A percentile compares a stretch with the other conserved stretches of the same genome.
phyloP scores from a whole-genome alignment of 1,140 invertebrate species.

The Drosophila virilis region DNA sequence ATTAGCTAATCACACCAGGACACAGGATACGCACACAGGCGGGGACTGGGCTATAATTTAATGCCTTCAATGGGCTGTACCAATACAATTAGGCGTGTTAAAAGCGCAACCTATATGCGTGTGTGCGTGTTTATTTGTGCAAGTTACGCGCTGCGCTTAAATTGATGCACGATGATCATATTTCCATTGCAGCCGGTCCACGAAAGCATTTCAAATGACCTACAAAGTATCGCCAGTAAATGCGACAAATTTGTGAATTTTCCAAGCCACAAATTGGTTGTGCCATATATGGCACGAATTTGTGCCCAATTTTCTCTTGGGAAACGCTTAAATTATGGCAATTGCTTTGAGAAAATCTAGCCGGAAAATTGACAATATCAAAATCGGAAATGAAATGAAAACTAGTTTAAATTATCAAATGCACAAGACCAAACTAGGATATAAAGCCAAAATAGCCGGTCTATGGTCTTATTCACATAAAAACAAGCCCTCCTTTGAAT shows the following conservation, averaged over 20 bases:
- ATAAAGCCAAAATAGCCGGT: too few species aligned
- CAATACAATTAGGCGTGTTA: slow-evolving; percentile 73
- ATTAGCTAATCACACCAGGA: slow-evolving; percentile 67
- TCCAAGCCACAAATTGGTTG: slow-evolving; percentile 58
- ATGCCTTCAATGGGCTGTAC: slow-evolving; percentile 72
- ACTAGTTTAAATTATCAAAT: slow-evolving; percentile 3
- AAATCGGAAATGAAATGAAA: not conserved
- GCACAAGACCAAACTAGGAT: not conserved
- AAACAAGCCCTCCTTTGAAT: slow-evolving; percentile 9
- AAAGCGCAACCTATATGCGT: too few species aligned
- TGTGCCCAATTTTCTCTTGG: slow-evolving; percentile 65
- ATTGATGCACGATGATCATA: slow-evolving; percentile 56
- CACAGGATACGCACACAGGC: slow-evolving; percentile 10
- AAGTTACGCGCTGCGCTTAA: slow-evolving; percentile 31
- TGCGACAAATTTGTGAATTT: slow-evolving; percentile 72
- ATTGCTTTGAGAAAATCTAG: slow-evolving; percentile 54
- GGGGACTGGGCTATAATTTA: slow-evolving; percentile 54
- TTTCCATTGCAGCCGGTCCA: slow-evolving; percentile 46
- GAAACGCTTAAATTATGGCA: slow-evolving; percentile 71
- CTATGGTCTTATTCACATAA: not conserved
- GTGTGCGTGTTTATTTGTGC: slow-evolving; percentile 5
- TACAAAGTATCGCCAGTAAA: slow-evolving; percentile 37
- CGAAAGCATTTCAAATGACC: slow-evolving; percentile 40
- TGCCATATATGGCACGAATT: not conserved
- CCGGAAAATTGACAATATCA: slow-evolving; percentile 30